Percentiles rank a stretch among this genome's conserved stretches.
phyloP scores from a whole-genome alignment of 2,888 invertebrate genomes.

The Scaptomyza cyrtandrae region DNA sequence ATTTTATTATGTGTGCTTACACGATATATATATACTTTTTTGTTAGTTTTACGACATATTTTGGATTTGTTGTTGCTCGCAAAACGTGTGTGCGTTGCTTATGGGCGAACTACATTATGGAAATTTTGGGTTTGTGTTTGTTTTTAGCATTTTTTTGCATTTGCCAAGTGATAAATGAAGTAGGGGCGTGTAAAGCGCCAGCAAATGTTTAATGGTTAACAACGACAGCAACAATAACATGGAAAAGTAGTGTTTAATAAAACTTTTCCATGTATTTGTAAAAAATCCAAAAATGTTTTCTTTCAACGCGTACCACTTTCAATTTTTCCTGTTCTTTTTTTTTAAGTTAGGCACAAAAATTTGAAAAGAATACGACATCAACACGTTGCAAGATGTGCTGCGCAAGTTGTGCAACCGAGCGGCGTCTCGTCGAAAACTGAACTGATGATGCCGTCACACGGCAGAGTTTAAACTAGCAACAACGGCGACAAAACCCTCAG shows the following conservation, averaged over 20 bases:
- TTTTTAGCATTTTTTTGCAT: neutral
- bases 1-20: neutral
- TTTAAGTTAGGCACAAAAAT: conserved; percentile 13
- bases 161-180: conserved; percentile 41
- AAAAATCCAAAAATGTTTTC: neutral
- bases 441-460: conserved; percentile 61
- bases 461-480: conserved; percentile 58
- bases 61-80: conserved; percentile 12
- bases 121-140: conserved; percentile 12
- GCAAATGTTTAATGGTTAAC: conserved; percentile 11
- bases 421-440: conserved; percentile 56
- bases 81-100: conserved; percentile 30
- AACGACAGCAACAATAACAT: conserved; percentile 6
- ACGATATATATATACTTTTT: neutral
- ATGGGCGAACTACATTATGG: conserved; percentile 1
- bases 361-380: neutral
- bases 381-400: conserved; percentile 22
- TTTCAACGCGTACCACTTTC: conserved; percentile 42
- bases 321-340: conserved; percentile 6
- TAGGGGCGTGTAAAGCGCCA: conserved; percentile 37
- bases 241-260: too few species aligned
- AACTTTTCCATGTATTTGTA: too few species aligned
- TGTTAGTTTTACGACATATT: conserved; percentile 29
- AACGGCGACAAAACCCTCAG: conserved; percentile 46
- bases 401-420: conserved; percentile 61